A percentile compares a stretch with the other conserved stretches of the same genome.
phyloP scores from a whole-genome alignment of 2,888 invertebrate genomes.

The Caenorhabditis afra region DNA sequence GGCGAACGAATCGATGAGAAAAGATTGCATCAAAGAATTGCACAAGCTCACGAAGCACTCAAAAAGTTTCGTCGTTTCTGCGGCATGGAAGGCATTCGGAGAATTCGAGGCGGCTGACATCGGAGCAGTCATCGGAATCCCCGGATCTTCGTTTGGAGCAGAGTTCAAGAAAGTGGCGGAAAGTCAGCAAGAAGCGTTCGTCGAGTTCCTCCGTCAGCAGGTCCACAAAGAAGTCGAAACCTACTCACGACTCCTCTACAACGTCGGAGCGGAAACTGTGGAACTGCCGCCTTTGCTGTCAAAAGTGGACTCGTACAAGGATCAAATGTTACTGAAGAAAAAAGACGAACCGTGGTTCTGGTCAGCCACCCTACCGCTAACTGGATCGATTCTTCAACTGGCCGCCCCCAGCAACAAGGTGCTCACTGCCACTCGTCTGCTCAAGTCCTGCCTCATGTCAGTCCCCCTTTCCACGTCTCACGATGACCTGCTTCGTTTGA shows the following conservation, averaged over 20 bases:
- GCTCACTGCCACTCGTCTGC: background rate
- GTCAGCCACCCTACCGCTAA: conserved; percentile 37
- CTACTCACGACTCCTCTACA: conserved; percentile 41
- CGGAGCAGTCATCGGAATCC: background rate
- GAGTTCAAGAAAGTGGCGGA: background rate
- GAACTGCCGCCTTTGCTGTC: conserved; percentile 28
- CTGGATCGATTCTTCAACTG: conserved; percentile 29
- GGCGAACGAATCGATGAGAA: conserved; percentile 10
- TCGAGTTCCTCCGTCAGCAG: conserved; percentile 16
- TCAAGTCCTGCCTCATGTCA: conserved; percentile 19
- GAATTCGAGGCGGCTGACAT: conserved; percentile 9
- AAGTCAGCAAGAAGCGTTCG: conserved; percentile 14
- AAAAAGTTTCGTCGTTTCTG: background rate
- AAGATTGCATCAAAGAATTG: conserved; percentile 33
- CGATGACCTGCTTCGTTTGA: conserved; percentile 20
- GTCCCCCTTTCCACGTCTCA: conserved; percentile 14
- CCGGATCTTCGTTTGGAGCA: background rate
- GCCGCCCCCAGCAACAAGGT: conserved; percentile 24
- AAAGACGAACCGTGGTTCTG: conserved; percentile 47
- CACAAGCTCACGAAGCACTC: conserved; percentile 15
- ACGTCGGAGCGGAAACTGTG: background rate
- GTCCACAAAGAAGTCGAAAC: conserved; percentile 30
- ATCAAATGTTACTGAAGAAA: conserved; percentile 15
- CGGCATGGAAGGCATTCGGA: conserved; percentile 38
- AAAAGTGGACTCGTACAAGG: conserved; percentile 34